phyloP scores from a whole-genome alignment of 2,113 vertebrate species.

The Pampusana beccarii region DNA sequence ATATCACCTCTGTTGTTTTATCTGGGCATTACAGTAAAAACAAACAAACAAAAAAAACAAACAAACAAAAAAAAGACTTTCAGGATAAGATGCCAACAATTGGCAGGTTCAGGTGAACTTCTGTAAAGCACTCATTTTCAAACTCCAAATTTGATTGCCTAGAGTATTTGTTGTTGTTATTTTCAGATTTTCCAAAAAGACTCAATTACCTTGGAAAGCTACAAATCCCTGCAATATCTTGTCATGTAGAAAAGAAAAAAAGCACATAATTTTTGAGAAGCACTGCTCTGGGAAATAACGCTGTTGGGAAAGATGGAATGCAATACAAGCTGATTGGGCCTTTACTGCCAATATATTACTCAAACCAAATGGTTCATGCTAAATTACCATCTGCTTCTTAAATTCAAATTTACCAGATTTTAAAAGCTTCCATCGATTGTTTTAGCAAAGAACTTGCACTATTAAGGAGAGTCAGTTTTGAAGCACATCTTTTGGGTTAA shows the following conservation, averaged over 20 bases:
- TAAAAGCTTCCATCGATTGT: constrained; percentile 59
- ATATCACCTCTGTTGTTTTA: background rate
- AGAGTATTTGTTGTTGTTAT: constrained; percentile 33
- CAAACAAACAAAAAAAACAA: background rate
- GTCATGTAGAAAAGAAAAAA: constrained; percentile 43
- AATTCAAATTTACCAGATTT: constrained; percentile 40
- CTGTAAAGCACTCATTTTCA: background rate
- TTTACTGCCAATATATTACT: constrained; percentile 58
- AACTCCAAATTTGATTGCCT: constrained; percentile 4
- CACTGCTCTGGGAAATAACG: constrained; percentile 60
- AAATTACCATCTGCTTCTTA: constrained; percentile 67
- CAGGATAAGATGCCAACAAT: background rate
- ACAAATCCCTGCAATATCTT: constrained; percentile 53
- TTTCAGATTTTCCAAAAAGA: constrained; percentile 37
- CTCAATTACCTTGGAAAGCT: constrained; percentile 46
- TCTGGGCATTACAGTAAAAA: background rate
- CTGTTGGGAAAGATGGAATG: constrained; percentile 38
- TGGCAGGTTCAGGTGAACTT: background rate
- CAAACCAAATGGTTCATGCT: constrained; percentile 63
- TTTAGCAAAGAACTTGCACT: constrained; percentile 29
- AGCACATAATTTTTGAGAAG: constrained; percentile 51
- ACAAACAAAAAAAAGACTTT: background rate
- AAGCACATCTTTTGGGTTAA: constrained; percentile 2
- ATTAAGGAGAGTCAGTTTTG: constrained; percentile 14
- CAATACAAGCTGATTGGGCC: constrained; percentile 34